Evolutionary conservation across 2,797 vertebrate species (phyloP).

Genomic region (Pseudochaenichthys georgianus): DNA sequence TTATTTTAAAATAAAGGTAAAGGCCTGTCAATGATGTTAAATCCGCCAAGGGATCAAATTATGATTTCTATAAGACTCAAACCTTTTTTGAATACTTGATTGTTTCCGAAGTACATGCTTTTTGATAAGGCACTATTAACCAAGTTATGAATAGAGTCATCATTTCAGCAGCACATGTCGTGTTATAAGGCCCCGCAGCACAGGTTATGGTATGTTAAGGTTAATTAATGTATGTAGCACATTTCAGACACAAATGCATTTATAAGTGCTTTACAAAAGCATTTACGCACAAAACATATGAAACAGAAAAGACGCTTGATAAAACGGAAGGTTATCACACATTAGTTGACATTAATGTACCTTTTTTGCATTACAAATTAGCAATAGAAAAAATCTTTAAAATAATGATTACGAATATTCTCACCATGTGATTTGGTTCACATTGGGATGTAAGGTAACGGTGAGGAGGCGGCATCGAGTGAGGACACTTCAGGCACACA

Average conservation of each 20-base stretch:
- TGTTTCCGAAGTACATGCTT: not conserved
- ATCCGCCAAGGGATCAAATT: not conserved
- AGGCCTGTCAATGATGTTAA: not conserved
- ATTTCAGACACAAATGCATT: no score
- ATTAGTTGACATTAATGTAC: not conserved
- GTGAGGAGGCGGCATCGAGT: slow-evolving; percentile 8
- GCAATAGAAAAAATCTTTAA: not conserved
- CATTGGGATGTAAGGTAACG: not conserved
- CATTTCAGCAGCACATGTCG: not conserved
- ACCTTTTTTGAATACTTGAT: not conserved
- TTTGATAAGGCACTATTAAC: not conserved
- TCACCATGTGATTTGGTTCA: not conserved
- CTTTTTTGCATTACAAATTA: not conserved
- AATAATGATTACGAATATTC: not conserved
- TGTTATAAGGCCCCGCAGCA: not conserved
- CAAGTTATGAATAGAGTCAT: not conserved
- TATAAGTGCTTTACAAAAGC: no score
- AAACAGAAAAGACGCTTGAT: no score
- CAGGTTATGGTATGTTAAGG: not conserved
- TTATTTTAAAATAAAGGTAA: not conserved
- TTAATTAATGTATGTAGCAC: no score
- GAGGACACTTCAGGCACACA: slow-evolving; percentile 23
- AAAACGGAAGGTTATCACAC: not conserved
- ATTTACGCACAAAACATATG: no score
- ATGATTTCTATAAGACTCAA: not conserved